Evolutionary conservation across 1,140 invertebrate species (phyloP).

Genomic region (Sycophaga agraensis): DNA sequence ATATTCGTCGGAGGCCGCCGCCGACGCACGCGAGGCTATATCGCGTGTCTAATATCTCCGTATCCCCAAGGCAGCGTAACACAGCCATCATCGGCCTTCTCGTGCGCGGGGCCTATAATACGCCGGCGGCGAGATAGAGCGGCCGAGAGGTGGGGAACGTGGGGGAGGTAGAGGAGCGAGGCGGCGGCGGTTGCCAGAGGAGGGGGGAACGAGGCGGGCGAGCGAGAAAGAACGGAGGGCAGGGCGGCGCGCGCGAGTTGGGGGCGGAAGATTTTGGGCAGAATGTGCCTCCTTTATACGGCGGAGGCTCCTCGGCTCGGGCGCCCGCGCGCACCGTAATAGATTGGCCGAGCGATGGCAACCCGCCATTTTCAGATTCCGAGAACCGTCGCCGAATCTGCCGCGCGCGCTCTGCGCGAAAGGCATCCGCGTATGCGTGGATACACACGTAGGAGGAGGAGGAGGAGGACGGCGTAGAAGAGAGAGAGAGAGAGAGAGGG

Average conservation of each 20-base stretch:
- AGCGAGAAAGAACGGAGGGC: not conserved
- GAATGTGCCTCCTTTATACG: conserved; percentile 38
- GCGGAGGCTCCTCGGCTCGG: not conserved
- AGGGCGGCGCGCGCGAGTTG: conserved; percentile 27
- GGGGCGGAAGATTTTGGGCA: conserved; percentile 37
- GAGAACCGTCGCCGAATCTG: conserved; percentile 8
- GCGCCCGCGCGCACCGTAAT: conserved; percentile 17
- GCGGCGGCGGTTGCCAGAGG: not conserved
- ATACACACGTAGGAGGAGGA: not conserved
- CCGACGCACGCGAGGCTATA: not conserved
- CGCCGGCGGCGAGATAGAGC: not conserved
- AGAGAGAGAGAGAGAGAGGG: too few species aligned
- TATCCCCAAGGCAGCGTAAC: not conserved
- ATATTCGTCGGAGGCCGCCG: too few species aligned
- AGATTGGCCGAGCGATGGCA: conserved; percentile 26
- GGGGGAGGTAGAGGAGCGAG: not conserved
- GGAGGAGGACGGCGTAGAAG: not conserved
- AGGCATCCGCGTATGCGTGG: not conserved
- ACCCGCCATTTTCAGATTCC: conserved; percentile 32
- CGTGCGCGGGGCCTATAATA: too few species aligned
- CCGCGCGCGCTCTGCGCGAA: too few species aligned
- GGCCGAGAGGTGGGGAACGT: not conserved
- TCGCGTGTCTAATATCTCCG: not conserved
- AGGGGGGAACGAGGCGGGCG: not conserved
- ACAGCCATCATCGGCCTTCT: not conserved